Evolutionary conservation across 37 sponge, comb jelly and placozoan genomes (phyloP).

Genomic region (Beroe ovata): DNA sequence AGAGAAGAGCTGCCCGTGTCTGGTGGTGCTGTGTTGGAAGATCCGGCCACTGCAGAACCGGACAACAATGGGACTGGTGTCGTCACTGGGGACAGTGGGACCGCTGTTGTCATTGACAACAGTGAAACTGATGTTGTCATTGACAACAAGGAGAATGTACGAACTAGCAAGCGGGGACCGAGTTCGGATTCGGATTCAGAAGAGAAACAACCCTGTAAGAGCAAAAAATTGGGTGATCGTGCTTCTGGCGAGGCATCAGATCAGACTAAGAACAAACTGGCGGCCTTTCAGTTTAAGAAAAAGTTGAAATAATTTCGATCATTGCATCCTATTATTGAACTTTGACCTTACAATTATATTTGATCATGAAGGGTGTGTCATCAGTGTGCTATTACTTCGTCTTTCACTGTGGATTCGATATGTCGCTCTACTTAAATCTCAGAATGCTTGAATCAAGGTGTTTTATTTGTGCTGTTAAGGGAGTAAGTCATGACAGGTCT

Average conservation of each 20-base stretch:
- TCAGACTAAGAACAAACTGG: conserved; percentile 15
- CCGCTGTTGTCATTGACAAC: background rate
- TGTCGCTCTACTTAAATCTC: too few relatives aligned
- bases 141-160: conserved; percentile 14
- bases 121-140: background rate
- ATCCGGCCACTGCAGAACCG: background rate
- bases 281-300: conserved; percentile 48
- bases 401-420: too few relatives aligned
- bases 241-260: background rate
- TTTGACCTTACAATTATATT: too few relatives aligned
- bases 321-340: background rate
- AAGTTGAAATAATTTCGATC: background rate
- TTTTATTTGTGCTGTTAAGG: too few relatives aligned
- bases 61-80: background rate
- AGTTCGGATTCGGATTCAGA: background rate
- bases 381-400: too few relatives aligned
- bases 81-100: background rate
- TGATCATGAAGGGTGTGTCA: too few relatives aligned
- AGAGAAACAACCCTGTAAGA: background rate
- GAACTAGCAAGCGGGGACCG: background rate
- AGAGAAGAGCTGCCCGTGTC: background rate
- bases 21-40: background rate
- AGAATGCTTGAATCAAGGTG: too few relatives aligned
- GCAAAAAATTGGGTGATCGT: background rate
- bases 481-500: too few relatives aligned